A percentile compares a stretch with the other conserved stretches of the same genome.
Evolutionary conservation across 2,113 vertebrate genomes (phyloP).

Genomic region (Erpornis zantholeuca): DNA sequence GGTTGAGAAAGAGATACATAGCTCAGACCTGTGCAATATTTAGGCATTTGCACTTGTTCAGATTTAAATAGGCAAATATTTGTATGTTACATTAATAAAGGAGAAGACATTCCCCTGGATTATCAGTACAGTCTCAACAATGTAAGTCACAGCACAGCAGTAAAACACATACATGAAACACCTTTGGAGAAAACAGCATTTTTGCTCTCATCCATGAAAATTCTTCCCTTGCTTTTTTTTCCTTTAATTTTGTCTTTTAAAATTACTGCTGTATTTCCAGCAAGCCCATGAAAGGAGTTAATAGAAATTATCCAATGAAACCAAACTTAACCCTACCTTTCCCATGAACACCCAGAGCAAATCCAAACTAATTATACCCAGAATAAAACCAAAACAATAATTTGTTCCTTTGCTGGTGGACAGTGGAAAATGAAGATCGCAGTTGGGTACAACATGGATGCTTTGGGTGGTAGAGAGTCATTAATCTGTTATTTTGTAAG

Average conservation of each 20-base stretch:
- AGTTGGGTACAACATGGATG: neutral
- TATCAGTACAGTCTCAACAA: neutral
- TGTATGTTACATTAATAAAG: neutral
- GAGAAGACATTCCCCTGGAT: neutral
- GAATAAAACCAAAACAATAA: neutral
- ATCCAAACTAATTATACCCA: neutral
- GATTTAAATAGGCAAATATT: neutral
- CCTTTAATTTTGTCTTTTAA: neutral
- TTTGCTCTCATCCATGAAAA: neutral
- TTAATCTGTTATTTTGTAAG: neutral
- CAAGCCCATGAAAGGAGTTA: neutral
- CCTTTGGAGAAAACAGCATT: neutral
- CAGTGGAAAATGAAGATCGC: neutral
- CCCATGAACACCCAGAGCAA: neutral
- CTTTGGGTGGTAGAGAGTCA: neutral
- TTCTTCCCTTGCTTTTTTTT: neutral
- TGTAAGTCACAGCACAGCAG: neutral
- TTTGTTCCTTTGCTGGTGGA: neutral
- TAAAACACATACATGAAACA: neutral
- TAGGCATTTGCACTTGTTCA: neutral
- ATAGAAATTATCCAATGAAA: neutral
- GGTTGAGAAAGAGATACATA: neutral
- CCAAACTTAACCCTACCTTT: neutral
- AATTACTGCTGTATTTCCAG: neutral
- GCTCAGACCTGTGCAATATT: neutral